Conservation (phyloP, 2,797 vertebrate species). For the Phalanger gymnotis region DNA sequence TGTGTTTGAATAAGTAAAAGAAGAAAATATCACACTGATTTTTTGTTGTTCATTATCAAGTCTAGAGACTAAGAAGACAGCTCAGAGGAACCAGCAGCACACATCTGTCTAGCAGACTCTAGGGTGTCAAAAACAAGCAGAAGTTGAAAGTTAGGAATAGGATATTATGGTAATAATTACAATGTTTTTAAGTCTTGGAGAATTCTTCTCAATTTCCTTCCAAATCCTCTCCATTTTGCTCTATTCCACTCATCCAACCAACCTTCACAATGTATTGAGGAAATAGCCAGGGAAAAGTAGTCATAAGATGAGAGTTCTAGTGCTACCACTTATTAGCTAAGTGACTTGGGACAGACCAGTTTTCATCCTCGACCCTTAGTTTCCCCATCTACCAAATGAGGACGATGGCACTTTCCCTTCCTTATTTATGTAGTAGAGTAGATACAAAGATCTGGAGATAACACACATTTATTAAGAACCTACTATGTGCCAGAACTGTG, state of each 20-base stretch:
- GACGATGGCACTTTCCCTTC: neutral
- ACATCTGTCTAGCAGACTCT: neutral
- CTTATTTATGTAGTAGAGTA: neutral
- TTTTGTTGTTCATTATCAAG: neutral
- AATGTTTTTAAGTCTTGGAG: neutral
- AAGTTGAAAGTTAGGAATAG: neutral
- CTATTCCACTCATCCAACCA: neutral
- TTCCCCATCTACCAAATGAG: neutral
- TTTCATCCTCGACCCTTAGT: neutral
- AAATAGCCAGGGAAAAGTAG: neutral
- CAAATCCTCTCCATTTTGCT: neutral
- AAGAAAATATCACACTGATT: neutral
- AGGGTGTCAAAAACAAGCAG: neutral
- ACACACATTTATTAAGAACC: neutral
- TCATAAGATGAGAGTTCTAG: neutral
- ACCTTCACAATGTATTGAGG: neutral
- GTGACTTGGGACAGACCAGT: neutral
- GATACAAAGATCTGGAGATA: neutral
- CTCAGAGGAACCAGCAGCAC: neutral
- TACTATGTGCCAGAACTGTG: neutral
- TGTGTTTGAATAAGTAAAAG: neutral
- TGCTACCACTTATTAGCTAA: neutral
- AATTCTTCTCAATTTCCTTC: neutral
- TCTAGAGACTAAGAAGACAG: neutral
- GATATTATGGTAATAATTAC: neutral